Conservation (phyloP, 2,888 invertebrate genomes). For the Lochmaea capreae region DNA sequence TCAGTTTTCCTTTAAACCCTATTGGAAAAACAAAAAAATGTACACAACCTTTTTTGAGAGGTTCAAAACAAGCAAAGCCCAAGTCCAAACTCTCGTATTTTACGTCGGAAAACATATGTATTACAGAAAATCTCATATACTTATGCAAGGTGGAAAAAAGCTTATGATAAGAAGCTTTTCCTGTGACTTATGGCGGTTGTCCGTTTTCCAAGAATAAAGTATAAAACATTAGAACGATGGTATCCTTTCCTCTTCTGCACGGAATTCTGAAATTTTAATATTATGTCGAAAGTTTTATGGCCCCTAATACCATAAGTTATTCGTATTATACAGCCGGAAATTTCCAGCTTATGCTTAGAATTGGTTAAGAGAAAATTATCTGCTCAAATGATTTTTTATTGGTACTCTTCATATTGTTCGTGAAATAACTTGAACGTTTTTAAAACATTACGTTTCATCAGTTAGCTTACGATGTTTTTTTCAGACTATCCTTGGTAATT, state of each 20-base stretch:
- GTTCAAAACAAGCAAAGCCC: slow-evolving; percentile 8
- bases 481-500: no score
- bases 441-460: no score
- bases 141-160: slow-evolving; percentile 47
- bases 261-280: slow-evolving; percentile 57
- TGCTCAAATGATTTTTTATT: no score
- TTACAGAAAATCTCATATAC: slow-evolving; percentile 41
- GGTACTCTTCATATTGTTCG: no score
- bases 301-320: slow-evolving; percentile 57
- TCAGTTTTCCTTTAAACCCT: not conserved
- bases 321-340: slow-evolving; percentile 49
- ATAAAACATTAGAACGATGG: slow-evolving; percentile 58
- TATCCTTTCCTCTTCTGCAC: slow-evolving; percentile 27
- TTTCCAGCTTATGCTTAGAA: no score
- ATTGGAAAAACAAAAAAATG: not conserved
- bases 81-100: slow-evolving; percentile 21
- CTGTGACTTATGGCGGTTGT: slow-evolving; percentile 57
- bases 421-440: no score
- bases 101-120: slow-evolving; percentile 35
- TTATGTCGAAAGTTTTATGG: slow-evolving; percentile 57
- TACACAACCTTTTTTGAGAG: not conserved
- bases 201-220: slow-evolving; percentile 56
- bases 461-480: no score
- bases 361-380: no score
- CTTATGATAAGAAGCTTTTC: slow-evolving; percentile 57